phyloP scores from a whole-genome alignment of 2,113 vertebrate genomes.

The Myrmophylax atrothorax region DNA sequence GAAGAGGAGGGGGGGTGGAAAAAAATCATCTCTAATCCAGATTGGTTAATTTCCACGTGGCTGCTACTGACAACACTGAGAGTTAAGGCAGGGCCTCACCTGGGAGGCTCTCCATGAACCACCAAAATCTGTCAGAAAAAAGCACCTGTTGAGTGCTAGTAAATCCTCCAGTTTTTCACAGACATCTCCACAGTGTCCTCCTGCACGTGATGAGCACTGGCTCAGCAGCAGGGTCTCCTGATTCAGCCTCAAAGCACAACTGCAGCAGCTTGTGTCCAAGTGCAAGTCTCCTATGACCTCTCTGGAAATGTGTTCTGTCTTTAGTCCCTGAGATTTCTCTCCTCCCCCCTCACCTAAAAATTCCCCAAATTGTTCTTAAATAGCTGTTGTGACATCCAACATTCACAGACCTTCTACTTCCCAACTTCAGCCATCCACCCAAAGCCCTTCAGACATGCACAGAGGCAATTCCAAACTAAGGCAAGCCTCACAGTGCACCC shows the following conservation, averaged over 20 bases:
- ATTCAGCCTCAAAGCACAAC: neutral
- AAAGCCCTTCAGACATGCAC: neutral
- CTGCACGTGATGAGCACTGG: neutral
- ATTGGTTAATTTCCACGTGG: neutral
- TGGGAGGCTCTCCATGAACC: neutral
- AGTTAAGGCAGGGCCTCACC: neutral
- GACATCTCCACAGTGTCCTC: neutral
- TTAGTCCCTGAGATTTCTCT: constrained; percentile 43
- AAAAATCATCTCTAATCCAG: neutral
- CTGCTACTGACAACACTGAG: neutral
- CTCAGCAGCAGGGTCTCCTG: neutral
- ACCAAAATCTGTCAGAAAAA: neutral
- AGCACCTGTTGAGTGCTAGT: neutral
- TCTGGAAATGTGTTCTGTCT: constrained; percentile 14
- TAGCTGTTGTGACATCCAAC: neutral
- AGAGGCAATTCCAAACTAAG: neutral
- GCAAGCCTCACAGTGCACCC: neutral
- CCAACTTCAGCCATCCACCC: neutral
- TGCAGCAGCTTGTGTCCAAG: constrained; percentile 5
- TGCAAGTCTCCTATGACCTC: neutral
- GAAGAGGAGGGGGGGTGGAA: neutral
- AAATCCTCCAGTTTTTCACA: neutral
- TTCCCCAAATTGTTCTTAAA: neutral
- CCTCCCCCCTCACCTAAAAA: neutral
- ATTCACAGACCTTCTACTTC: constrained; percentile 14